phyloP scores from a whole-genome alignment of 2,113 vertebrate genomes.

The Chionodraco myersi region DNA sequence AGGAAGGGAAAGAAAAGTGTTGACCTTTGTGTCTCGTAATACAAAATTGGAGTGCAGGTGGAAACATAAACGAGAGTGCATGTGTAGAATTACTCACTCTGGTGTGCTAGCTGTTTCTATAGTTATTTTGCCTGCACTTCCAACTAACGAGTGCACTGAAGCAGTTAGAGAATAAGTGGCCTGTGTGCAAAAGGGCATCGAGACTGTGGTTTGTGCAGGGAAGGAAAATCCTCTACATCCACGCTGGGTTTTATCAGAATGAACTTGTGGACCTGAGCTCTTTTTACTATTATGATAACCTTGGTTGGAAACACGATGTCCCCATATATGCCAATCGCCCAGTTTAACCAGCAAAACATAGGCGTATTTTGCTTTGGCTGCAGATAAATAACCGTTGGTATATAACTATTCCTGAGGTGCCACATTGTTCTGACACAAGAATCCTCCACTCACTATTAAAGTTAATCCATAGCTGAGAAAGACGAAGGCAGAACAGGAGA shows the following conservation, averaged over 20 bases:
- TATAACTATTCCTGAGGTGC: constrained; percentile 39
- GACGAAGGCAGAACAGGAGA: neutral
- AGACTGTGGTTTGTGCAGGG: neutral
- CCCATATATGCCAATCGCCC: neutral
- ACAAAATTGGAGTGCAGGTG: neutral
- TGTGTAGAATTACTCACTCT: neutral
- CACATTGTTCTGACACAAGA: constrained; percentile 10
- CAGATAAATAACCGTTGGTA: constrained; percentile 16
- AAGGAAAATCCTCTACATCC: neutral
- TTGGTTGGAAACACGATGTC: too few relatives aligned
- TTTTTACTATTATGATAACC: too few relatives aligned
- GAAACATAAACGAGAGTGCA: neutral
- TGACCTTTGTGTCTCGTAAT: neutral
- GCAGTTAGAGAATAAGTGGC: neutral
- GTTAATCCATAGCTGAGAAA: constrained; percentile 26
- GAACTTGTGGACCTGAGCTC: too few relatives aligned
- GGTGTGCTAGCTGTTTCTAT: neutral
- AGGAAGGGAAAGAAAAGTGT: constrained; percentile 3
- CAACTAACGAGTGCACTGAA: neutral
- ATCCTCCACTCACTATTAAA: neutral
- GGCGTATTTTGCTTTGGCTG: neutral
- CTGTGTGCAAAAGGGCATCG: neutral
- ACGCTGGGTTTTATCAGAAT: too few relatives aligned
- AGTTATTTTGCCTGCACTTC: constrained; percentile 6
- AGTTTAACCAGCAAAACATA: neutral